Conservation (phyloP, 1,140 invertebrate genomes). For the Drosophila burlai region DNA sequence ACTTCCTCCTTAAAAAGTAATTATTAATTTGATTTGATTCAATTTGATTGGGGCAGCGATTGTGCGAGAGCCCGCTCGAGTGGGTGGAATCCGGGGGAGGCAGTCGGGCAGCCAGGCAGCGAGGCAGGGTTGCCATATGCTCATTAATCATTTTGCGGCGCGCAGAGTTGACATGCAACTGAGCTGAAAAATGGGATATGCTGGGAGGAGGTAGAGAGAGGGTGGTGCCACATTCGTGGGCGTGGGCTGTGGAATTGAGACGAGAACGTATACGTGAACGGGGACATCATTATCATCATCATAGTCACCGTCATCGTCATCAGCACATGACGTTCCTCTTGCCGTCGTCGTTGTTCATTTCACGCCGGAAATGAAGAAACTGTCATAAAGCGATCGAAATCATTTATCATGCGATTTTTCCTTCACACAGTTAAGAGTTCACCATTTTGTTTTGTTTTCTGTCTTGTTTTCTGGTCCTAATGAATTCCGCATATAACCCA, state of each 20-base stretch:
- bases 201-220: neutral
- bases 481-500: constrained; percentile 62
- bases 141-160: constrained; percentile 77
- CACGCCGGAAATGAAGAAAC: constrained; percentile 85
- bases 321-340: constrained; percentile 34
- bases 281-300: constrained; percentile 18
- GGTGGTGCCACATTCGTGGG: constrained; percentile 11
- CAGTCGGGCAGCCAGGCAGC: neutral
- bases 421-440: constrained; percentile 7
- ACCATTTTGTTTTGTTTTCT: constrained; percentile 65
- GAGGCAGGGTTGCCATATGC: constrained; percentile 25
- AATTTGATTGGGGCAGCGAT: constrained; percentile 74
- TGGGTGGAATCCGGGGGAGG: constrained; percentile 49
- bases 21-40: constrained; percentile 84
- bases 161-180: constrained; percentile 56
- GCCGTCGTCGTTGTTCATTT: constrained; percentile 68
- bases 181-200: constrained; percentile 15
- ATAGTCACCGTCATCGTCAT: constrained; percentile 3
- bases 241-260: constrained; percentile 7
- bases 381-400: constrained; percentile 84
- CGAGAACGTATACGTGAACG: constrained; percentile 11
- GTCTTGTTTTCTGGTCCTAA: constrained; percentile 57
- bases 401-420: constrained; percentile 84
- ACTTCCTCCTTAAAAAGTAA: constrained; percentile 68
- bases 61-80: constrained; percentile 39